Evolutionary conservation across 2,113 vertebrate genomes (phyloP).

Genomic region (Heterotis niloticus): DNA sequence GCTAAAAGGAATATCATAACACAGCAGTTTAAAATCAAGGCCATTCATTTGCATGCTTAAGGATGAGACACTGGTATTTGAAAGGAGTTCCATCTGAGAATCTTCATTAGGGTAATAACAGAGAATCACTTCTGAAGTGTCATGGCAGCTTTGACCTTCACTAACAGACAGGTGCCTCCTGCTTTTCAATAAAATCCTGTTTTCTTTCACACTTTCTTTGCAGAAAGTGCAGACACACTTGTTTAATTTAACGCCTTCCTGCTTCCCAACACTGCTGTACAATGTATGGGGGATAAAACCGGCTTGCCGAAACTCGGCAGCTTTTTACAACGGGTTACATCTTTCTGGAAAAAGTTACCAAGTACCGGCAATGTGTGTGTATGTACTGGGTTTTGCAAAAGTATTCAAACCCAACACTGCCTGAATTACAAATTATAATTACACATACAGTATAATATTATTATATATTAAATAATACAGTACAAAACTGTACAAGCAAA

Average conservation of each 20-base stretch:
- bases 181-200: slow-evolving; percentile 41
- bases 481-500: too few species aligned
- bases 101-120: slow-evolving; percentile 21
- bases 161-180: slow-evolving; percentile 20
- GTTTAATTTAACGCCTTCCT: slow-evolving; percentile 67
- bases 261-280: slow-evolving; percentile 49
- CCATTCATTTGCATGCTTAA: background rate
- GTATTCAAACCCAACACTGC: too few species aligned
- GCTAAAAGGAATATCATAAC: background rate
- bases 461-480: too few species aligned
- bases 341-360: slow-evolving; percentile 28
- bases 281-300: slow-evolving; percentile 37
- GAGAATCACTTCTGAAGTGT: background rate
- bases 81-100: background rate
- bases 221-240: slow-evolving; percentile 58
- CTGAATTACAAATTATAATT: too few species aligned
- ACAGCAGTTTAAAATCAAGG: slow-evolving; percentile 10
- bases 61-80: background rate
- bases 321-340: slow-evolving; percentile 32
- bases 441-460: too few species aligned
- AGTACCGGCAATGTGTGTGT: slow-evolving; percentile 7
- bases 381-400: too few species aligned
- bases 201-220: slow-evolving; percentile 46
- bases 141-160: background rate
- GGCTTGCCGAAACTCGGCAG: slow-evolving; percentile 25